Base-by-base conservation (phyloP, 2,888 invertebrate genomes). In the Silvanus unidentatus region DNA sequence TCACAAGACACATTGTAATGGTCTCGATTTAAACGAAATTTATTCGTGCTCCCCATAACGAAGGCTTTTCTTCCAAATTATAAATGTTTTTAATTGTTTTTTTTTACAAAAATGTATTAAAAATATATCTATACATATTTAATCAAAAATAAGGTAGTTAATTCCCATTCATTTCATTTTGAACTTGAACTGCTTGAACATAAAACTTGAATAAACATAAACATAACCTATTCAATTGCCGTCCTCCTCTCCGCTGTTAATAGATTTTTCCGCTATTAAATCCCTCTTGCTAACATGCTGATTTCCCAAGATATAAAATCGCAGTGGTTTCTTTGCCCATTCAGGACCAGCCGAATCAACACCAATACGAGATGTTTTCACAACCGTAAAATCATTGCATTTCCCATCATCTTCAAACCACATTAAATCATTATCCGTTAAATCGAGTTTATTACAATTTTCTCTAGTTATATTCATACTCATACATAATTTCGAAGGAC, bases 401-500 rank as follows among this genome's bases (percentile, higher is more conserved):
- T 44, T 47, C 1, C 48, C 48, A 57, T 67, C 68, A 50, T 70
- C 59, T 59, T 76, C 76, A n/a, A 77, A 53, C 76, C 76, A 77
- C 44, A 77, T 55, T 14, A 58, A 53, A 29, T 72, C 63, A 58
- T 73, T 76, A 3, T 66, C 63, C 32, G 69, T 66, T 55, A 84
- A 58, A 65, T 81, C 75, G 43, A 73, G 53, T 64, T 76, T 73
- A 62, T 84, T 82, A 45, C 77, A 75, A 30, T 66, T 67, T 15
- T 68, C 68, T 62, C 77, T 81, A 4, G 70, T 72, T 40, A 87
- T 78, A 44, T 74, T 65, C 54, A 84, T 72, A 13, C 83, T 76
- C 46, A 81, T 79, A 54, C 86, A 86, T 8, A 87, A 65, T 66
- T 86, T 87, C 5, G 84, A 79, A 2, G 86, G 86, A 0, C 86